Conservation (phyloP, 2,888 invertebrate genomes). For the Diarsia mendica region DNA sequence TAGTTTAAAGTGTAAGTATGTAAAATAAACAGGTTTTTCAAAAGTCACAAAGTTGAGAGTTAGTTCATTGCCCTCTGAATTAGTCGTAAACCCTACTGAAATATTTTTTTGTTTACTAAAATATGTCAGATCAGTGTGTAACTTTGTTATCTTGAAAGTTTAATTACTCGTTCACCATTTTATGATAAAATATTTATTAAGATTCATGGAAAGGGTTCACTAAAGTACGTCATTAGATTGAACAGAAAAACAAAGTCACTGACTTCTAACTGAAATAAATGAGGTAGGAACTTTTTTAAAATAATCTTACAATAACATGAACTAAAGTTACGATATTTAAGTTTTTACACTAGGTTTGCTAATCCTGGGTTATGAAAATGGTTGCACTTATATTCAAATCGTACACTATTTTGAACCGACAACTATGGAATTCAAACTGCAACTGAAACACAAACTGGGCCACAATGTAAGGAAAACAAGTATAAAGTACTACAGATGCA, state of each 20-base stretch:
- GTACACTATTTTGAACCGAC: conserved; percentile 47
- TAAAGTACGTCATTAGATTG: conserved; percentile 16
- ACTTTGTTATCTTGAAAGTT: conserved; percentile 8
- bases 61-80: conserved; percentile 6
- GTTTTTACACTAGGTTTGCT: conserved; percentile 32
- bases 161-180: conserved; percentile 1
- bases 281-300: conserved; percentile 20
- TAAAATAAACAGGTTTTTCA: not conserved
- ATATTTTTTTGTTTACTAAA: not conserved
- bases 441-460: conserved; percentile 49
- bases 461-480: conserved; percentile 66
- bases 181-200: conserved; percentile 15
- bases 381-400: conserved; percentile 18
- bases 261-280: conserved; percentile 22
- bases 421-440: conserved; percentile 36
- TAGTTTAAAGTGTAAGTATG: not conserved
- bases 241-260: conserved; percentile 18
- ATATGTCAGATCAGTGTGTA: not conserved
- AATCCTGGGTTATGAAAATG: conserved; percentile 4
- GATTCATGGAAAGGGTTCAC: not conserved
- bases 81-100: not conserved
- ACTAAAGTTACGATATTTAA: conserved; percentile 12
- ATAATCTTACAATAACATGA: conserved; percentile 6
- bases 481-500: conserved; percentile 29
- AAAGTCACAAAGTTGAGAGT: not conserved